Conservation (phyloP, 2,113 vertebrate genomes). For the Nesogale talazaci region DNA sequence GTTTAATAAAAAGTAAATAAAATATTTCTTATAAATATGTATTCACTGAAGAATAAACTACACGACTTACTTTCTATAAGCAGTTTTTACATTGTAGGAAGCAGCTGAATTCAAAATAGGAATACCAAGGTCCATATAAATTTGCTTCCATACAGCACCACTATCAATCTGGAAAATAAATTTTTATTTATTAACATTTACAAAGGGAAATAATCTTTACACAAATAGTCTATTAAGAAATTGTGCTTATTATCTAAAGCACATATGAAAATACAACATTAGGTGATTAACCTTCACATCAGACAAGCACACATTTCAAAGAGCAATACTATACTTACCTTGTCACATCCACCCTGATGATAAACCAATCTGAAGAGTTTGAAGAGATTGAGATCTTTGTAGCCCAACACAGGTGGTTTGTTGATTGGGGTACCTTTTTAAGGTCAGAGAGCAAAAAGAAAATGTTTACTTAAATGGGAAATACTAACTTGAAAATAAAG, state of each 20-base stretch:
- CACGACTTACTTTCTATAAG: constrained; percentile 97
- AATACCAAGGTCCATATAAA: constrained; percentile 99
- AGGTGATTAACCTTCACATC: not conserved
- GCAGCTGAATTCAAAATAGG: constrained; percentile 99
- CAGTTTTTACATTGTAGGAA: constrained; percentile 99
- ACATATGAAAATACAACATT: not conserved
- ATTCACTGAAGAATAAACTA: constrained; percentile 54
- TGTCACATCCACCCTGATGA: constrained; percentile 96
- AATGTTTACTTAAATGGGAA: constrained; percentile 54
- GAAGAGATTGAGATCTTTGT: constrained; percentile 99
- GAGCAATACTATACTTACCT: constrained; percentile 86
- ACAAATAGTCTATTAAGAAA: constrained; percentile 53
- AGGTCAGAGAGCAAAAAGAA: constrained; percentile 60
- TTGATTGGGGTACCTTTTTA: constrained; percentile 97
- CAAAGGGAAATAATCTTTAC: constrained; percentile 49
- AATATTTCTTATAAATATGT: constrained; percentile 8
- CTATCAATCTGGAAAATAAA: constrained; percentile 93
- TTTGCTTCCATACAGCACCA: constrained; percentile 98
- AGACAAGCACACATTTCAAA: not conserved
- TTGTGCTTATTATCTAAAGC: constrained; percentile 22
- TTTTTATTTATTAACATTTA: constrained; percentile 68
- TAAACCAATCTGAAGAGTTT: constrained; percentile 97
- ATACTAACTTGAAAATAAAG: constrained; percentile 43
- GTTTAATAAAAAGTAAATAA: constrained; percentile 24
- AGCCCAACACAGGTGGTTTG: constrained; percentile 98